Evolutionary conservation across 2,888 invertebrate genomes (phyloP).

Genomic region (Spilarctia lutea): DNA sequence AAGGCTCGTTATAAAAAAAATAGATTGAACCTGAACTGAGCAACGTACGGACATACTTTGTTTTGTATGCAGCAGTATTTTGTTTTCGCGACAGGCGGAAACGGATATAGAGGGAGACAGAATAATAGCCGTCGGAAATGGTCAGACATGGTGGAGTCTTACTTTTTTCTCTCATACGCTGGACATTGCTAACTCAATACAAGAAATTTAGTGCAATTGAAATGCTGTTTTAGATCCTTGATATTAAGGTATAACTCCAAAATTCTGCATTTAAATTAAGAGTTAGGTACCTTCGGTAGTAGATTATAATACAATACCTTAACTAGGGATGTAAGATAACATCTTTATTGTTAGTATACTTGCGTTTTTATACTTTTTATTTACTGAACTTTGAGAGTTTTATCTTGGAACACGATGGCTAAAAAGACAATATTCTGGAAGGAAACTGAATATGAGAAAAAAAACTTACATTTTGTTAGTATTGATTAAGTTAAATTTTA

Average conservation of each 20-base stretch:
- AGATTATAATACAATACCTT: slow-evolving; percentile 62
- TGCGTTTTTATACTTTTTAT: too few relatives aligned
- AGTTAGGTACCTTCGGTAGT: slow-evolving; percentile 56
- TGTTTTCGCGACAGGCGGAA: slow-evolving; percentile 85
- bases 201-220: slow-evolving; percentile 42
- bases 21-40: slow-evolving; percentile 44
- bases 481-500: not conserved
- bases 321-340: slow-evolving; percentile 58
- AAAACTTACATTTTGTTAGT: not conserved
- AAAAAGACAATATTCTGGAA: not conserved
- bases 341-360: slow-evolving; percentile 42
- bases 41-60: slow-evolving; percentile 46
- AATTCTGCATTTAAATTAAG: slow-evolving; percentile 34
- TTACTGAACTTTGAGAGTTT: slow-evolving; percentile 21
- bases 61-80: slow-evolving; percentile 79
- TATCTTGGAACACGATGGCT: not conserved
- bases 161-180: slow-evolving; percentile 78
- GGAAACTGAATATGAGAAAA: not conserved
- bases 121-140: slow-evolving; percentile 87
- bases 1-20: slow-evolving; percentile 38
- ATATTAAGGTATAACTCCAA: slow-evolving; percentile 39
- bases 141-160: slow-evolving; percentile 85
- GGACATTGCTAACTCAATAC: slow-evolving; percentile 80
- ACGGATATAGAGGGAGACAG: slow-evolving; percentile 86
- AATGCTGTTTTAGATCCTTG: slow-evolving; percentile 45